phyloP scores from a whole-genome alignment of 92 coral and sea anemone genomes.

The Actinernus sp. region DNA sequence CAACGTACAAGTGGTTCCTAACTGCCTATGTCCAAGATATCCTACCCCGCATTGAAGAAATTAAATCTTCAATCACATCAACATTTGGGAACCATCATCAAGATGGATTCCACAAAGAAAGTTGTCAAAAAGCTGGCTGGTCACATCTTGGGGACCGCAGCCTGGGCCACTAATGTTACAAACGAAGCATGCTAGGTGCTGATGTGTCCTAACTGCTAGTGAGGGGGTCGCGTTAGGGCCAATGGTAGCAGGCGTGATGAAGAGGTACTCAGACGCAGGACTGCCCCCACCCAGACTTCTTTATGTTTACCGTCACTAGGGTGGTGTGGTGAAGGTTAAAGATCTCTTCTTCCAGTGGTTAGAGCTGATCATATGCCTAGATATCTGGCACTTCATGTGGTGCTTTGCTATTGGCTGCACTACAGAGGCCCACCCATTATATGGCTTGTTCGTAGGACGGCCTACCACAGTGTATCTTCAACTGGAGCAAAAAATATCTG shows the following conservation, averaged over 20 bases:
- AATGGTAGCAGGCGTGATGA: slow-evolving; percentile 49
- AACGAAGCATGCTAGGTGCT: slow-evolving; percentile 63
- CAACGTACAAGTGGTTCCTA: slow-evolving; percentile 24
- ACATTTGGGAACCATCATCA: slow-evolving; percentile 26
- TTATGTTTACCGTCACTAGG: slow-evolving; percentile 54
- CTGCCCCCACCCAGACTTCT: slow-evolving; percentile 39
- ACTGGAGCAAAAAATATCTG: slow-evolving; percentile 8
- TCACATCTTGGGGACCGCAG: slow-evolving; percentile 29
- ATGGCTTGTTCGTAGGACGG: slow-evolving; percentile 16
- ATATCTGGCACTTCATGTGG: slow-evolving; percentile 35
- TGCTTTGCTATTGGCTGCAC: slow-evolving; percentile 23
- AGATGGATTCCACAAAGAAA: slow-evolving; percentile 65
- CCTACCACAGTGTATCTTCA: slow-evolving; percentile 30
- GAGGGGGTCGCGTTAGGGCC: slow-evolving; percentile 42
- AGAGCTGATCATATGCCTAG: slow-evolving; percentile 14
- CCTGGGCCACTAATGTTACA: slow-evolving; percentile 57
- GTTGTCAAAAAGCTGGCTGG: slow-evolving; percentile 40
- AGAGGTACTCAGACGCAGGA: slow-evolving; percentile 38
- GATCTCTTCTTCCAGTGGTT: slow-evolving; percentile 16
- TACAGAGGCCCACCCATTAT: slow-evolving; percentile 25
- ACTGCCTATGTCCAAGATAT: slow-evolving; percentile 53
- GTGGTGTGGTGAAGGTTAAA: neutral
- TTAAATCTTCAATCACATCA: slow-evolving; percentile 38
- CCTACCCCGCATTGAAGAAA: slow-evolving; percentile 42
- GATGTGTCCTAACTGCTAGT: slow-evolving; percentile 49